Percentiles rank a stretch among this genome's conserved stretches.
These are phyloP conservation scores for Ormyrus rosae DNA, from an alignment of 2,888 invertebrate species.

Conservation along the genomic window DNA sequence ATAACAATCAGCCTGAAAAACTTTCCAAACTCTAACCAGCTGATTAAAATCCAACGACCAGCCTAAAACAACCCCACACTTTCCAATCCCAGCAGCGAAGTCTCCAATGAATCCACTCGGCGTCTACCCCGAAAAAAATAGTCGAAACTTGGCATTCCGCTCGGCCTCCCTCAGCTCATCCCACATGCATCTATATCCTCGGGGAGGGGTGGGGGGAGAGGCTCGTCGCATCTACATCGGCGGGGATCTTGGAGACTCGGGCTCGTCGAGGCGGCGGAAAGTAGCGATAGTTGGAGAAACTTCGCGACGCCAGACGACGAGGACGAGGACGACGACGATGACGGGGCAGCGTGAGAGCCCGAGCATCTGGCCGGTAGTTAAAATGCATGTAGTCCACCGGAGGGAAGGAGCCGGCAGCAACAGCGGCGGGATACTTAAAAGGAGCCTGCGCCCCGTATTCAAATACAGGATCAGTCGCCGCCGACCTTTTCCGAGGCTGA, in stretches of 20 bases:
- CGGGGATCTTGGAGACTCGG: no score
- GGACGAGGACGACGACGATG: no score
- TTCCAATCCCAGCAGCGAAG: background rate
- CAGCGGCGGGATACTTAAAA: constrained; percentile 54
- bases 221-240: background rate
- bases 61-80: no score
- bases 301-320: constrained; percentile 68
- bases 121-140: no score
- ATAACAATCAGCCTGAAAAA: no score
- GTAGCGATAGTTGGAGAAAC: constrained; percentile 72
- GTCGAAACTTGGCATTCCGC: background rate
- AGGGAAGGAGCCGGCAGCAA: constrained; percentile 16
- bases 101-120: background rate
- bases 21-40: no score
- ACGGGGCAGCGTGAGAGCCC: constrained; percentile 71
- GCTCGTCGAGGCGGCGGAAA: constrained; percentile 20
- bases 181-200: constrained; percentile 36
- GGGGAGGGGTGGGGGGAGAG: background rate
- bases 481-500: constrained; percentile 72
- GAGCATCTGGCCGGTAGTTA: constrained; percentile 75
- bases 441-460: constrained; percentile 71
- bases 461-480: constrained; percentile 75
- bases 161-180: constrained; percentile 11
- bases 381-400: constrained; percentile 75
- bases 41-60: no score